Evolutionary conservation across 1,140 invertebrate species (phyloP), one percentile per base, ranked within the genome.

Genomic region (Monomorium pharaonis): DNA sequence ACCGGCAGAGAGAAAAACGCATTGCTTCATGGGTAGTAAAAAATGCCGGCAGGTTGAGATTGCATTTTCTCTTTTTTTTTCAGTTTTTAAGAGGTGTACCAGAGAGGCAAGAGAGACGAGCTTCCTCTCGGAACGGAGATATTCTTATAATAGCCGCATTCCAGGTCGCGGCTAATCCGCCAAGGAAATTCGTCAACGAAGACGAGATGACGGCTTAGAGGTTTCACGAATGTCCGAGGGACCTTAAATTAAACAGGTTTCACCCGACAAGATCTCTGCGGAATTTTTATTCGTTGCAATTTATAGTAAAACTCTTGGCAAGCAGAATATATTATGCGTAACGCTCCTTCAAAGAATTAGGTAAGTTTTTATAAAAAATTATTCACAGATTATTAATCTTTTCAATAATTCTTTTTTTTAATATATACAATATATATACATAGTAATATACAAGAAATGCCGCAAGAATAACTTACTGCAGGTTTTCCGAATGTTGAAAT

Each of bases 141-240:
- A 83, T 83, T 83, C 65, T 83, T 70, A 60, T 83, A 83, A 74
- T 83, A 51, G 62, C 51, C 18, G n/a, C 78, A 83, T 83, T 83
- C 78, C 78, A 83, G 67, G 51, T 83, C 78, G 78, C 37, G 18
- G 67, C 67, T 83, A 72, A 83, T 58, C 37, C 63, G 37, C 30
- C 27, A n/a, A 67, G 37, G 7, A n/a, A 83, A 74, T 72, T 56
- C 69, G 51, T 83, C 44, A 72, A 54, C 70, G 51, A 44, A 81
- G 49, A 81, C 30, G 47, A 80, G 63, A 80, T 42, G 78, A 81
- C 51, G 24, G 65, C 49, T 81, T 81, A 81, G 67, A 74, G 70
- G 78, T 83, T 74, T 74, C 67, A 60, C 51, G 49, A 58, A 72
- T 72, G 78, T 83, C 37, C 67, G 51, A 33, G 27, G 14, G 51